These are phyloP conservation scores for Tiliacea aurago DNA, from an alignment of 2,888 invertebrate genomes.

Conservation along the genomic window DNA sequence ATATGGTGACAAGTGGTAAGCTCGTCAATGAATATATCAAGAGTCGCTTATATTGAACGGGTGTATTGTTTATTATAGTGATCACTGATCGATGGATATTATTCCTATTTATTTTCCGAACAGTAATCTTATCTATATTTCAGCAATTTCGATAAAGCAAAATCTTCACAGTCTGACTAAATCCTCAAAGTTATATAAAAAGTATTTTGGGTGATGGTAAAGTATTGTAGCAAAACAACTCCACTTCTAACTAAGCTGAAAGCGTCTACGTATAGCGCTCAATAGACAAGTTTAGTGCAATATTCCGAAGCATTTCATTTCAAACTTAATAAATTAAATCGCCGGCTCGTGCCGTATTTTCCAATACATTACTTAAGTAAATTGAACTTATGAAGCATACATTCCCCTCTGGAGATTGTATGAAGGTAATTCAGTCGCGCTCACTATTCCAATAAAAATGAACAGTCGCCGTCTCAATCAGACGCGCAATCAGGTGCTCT, in stretches of 20 bases:
- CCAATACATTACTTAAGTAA: constrained; percentile 68
- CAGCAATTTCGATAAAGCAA: background rate
- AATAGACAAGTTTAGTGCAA: constrained; percentile 32
- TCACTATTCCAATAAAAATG: constrained; percentile 80
- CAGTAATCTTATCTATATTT: background rate
- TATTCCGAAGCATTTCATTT: constrained; percentile 37
- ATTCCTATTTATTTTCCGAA: background rate
- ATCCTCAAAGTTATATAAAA: background rate
- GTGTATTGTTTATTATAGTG: background rate
- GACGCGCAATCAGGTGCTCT: constrained; percentile 88
- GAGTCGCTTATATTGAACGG: background rate
- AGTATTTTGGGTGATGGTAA: background rate
- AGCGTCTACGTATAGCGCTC: constrained; percentile 1
- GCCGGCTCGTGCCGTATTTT: constrained; percentile 57
- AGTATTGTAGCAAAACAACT: constrained; percentile 1
- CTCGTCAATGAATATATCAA: constrained; percentile 15
- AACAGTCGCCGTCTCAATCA: constrained; percentile 80
- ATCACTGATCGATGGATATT: background rate
- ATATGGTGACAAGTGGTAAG: constrained; percentile 45
- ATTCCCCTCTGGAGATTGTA: constrained; percentile 62
- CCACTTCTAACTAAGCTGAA: constrained; percentile 9
- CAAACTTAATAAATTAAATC: constrained; percentile 63
- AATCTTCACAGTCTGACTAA: background rate
- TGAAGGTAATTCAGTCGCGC: constrained; percentile 74
- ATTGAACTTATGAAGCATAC: constrained; percentile 66